Base-by-base conservation (phyloP, 2,888 invertebrate genomes). In the Diabrotica balteata region DNA sequence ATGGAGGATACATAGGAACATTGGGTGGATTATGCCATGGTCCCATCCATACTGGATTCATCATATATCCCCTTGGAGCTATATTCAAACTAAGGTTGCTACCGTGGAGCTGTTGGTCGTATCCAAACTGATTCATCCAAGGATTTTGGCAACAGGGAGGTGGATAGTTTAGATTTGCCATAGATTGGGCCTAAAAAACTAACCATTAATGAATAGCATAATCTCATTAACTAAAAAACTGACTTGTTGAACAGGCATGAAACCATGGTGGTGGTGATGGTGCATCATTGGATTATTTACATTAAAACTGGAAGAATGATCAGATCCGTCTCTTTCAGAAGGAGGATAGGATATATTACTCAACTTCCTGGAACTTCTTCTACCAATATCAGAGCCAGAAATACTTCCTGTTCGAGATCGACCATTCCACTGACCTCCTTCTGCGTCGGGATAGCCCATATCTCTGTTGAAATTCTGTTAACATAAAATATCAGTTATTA, bases 81-180 rank as follows among this genome's bases (percentile, higher is more conserved):
- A 77, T 79, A 76, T 88, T 88, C 17, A 89, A 78, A 68, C 88
- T 88, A 77, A 88, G 83, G 78, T 88, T 88, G 61, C 88, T 88
- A 43, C 87, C 85, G 66, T 85, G 85, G 63, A 85, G 85, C 58
- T 78, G 79, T 22, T 76, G 75, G 58, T 81, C 81, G 71, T 78
- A 80, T 32, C 72, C 72, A 80, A 84, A 83, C 74, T 79, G 82
- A 72, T 79, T 82, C 77, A 78, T 71, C 82, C 82, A 80, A 73
- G 81, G 79, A 69, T 82, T 84, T 52, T 67, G 78, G 74, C 84
- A 86, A 72, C 89, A 89, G 57, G 86, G 86, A 45, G 86, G 85
- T 44, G 87, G 86, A 73, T 88, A 90, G 77, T 88, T 89, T 7
- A 92, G 79, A 60, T 91, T 91, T 0, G 91, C 90, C 87, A 91